A percentile compares a stretch with the other conserved stretches of the same genome.
Conservation (phyloP, 35 echinoderm and acorn worm genomes). For the Ptychodera flava region DNA sequence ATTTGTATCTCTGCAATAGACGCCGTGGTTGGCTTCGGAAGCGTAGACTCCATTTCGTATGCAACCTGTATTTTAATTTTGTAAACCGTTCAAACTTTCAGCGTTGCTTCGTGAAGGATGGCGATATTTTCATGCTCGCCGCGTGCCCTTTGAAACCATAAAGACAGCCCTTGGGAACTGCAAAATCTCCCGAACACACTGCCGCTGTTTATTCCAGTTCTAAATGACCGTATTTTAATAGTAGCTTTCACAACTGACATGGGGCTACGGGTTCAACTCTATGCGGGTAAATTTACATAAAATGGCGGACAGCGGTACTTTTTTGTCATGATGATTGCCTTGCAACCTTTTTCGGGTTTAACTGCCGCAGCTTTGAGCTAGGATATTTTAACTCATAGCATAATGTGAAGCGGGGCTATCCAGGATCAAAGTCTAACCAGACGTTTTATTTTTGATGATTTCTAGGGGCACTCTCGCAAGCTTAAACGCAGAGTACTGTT, state of each 20-base stretch:
- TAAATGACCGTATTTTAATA: background rate
- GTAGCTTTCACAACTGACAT: background rate
- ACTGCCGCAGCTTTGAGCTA: no score
- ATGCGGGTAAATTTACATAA: background rate
- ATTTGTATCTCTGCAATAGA: background rate
- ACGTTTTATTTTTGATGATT: no score
- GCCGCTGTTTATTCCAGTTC: background rate
- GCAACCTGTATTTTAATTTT: background rate
- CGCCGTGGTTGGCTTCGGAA: background rate
- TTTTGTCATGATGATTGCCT: background rate
- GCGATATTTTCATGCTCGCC: background rate
- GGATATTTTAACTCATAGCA: no score
- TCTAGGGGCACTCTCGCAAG: no score
- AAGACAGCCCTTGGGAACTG: background rate
- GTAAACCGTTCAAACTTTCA: background rate
- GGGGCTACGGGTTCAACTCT: background rate
- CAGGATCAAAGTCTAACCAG: no score
- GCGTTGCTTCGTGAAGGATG: background rate
- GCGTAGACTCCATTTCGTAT: background rate
- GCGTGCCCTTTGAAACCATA: background rate
- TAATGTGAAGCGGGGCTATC: no score
- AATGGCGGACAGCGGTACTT: background rate
- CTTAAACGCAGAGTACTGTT: no score
- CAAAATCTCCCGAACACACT: background rate
- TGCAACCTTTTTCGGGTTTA: background rate